A percentile compares a stretch with the other conserved stretches of the same genome.
Evolutionary conservation across 2,113 vertebrate genomes (phyloP).

Genomic region (Garra rufa): DNA sequence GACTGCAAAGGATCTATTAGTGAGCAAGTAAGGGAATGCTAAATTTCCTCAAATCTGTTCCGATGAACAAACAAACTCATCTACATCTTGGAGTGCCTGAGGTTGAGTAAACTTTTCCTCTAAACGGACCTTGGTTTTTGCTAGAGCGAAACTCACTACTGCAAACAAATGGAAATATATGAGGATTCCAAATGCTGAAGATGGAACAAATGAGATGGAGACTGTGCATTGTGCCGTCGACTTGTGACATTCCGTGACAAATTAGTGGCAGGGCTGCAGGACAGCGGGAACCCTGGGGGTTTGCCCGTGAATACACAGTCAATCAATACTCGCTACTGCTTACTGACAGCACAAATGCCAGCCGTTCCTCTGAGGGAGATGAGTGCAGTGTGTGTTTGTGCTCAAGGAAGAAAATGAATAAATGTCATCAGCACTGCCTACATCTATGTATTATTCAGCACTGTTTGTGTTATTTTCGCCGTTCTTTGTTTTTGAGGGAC

Average conservation of each 20-base stretch:
- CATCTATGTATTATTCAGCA: slow-evolving; percentile 46
- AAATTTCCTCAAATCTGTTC: not conserved
- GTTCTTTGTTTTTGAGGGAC: slow-evolving; percentile 1
- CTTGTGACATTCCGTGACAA: slow-evolving; percentile 50
- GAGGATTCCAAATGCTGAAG: slow-evolving; percentile 11
- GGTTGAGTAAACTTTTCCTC: not conserved
- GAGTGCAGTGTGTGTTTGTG: slow-evolving; percentile 34
- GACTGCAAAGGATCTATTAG: not conserved
- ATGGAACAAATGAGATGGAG: slow-evolving; percentile 39
- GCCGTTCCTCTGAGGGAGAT: slow-evolving; percentile 42
- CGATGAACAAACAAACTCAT: too few relatives aligned
- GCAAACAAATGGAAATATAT: not conserved
- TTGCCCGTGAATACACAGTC: slow-evolving; percentile 36
- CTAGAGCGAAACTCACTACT: not conserved
- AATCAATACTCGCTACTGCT: slow-evolving; percentile 47
- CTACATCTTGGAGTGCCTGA: too few relatives aligned
- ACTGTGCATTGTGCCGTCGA: slow-evolving; percentile 35
- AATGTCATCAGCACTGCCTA: slow-evolving; percentile 43
- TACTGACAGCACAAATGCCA: slow-evolving; percentile 49
- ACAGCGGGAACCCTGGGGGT: slow-evolving; percentile 39
- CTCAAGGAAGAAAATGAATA: slow-evolving; percentile 36
- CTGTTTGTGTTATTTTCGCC: slow-evolving; percentile 36
- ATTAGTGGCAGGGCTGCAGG: slow-evolving; percentile 49
- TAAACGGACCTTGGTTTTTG: not conserved
- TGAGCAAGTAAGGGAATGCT: not conserved